Percentiles rank a stretch among this genome's conserved stretches.
These are phyloP conservation scores for Cnemophilus loriae DNA, from an alignment of 2,113 vertebrate species.

Conservation along the genomic window DNA sequence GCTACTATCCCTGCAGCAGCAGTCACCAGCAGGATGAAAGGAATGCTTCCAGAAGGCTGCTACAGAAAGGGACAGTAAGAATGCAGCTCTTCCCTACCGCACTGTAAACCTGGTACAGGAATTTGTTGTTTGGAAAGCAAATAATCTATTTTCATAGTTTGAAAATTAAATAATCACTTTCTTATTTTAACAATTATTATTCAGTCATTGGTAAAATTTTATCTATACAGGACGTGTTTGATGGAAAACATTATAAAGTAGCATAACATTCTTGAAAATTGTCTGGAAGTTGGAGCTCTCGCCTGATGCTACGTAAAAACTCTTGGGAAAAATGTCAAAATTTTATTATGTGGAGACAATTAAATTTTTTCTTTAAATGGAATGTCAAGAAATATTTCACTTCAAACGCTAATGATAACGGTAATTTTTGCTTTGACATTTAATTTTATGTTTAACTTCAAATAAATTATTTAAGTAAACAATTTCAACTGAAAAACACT, in stretches of 20 bases:
- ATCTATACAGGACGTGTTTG: neutral
- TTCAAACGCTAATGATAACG: neutral
- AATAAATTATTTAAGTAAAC: neutral
- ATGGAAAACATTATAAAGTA: slow-evolving; percentile 32
- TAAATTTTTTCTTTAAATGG: neutral
- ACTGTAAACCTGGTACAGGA: neutral
- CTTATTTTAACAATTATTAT: slow-evolving; percentile 23
- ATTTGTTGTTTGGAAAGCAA: neutral
- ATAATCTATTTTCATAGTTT: neutral
- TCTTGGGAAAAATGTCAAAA: neutral
- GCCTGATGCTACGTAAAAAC: neutral
- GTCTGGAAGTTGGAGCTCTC: neutral
- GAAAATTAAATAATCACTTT: neutral
- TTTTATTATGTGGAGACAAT: neutral
- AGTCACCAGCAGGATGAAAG: neutral
- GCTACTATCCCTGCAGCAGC: neutral
- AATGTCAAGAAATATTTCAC: neutral
- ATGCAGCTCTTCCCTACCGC: neutral
- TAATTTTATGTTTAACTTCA: neutral
- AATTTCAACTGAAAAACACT: neutral
- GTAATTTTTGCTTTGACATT: neutral
- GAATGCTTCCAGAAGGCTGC: neutral
- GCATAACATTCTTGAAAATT: neutral
- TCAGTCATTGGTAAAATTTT: neutral
- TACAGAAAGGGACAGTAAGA: neutral